Evolutionary conservation across 2,797 vertebrate species (phyloP).

Genomic region (Enteromius thamalakanensis): DNA sequence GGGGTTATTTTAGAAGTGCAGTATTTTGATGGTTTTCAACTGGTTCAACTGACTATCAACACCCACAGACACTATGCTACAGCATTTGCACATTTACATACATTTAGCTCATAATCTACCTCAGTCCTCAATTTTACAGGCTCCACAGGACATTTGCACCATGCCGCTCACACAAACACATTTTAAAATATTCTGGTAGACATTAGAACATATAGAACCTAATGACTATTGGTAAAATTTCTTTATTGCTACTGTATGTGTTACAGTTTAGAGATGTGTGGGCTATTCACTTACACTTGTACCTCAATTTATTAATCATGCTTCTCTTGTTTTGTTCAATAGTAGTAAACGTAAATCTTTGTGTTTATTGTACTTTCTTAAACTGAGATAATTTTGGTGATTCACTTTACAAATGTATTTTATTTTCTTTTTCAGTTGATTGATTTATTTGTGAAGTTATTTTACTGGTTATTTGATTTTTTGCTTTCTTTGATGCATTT

Average conservation of each 20-base stretch:
- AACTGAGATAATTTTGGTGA: background rate
- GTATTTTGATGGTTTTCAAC: slow-evolving; percentile 66
- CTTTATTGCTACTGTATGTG: background rate
- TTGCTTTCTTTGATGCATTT: slow-evolving; percentile 10
- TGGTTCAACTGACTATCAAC: slow-evolving; percentile 76
- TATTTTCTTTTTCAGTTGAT: background rate
- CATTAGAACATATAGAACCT: slow-evolving; percentile 36
- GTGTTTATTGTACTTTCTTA: background rate
- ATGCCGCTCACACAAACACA: slow-evolving; percentile 29
- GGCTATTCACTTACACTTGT: slow-evolving; percentile 1
- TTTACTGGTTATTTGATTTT: slow-evolving; percentile 49
- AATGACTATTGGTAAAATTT: slow-evolving; percentile 1
- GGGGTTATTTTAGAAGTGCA: slow-evolving; percentile 78
- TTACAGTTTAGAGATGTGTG: background rate
- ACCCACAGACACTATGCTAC: slow-evolving; percentile 70
- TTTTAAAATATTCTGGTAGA: slow-evolving; percentile 18
- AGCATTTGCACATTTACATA: slow-evolving; percentile 72
- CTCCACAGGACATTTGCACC: slow-evolving; percentile 65
- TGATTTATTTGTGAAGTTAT: slow-evolving; percentile 67
- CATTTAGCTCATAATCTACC: slow-evolving; percentile 69
- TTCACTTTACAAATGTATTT: slow-evolving; percentile 2
- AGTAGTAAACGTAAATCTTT: background rate
- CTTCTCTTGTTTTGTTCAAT: slow-evolving; percentile 29
- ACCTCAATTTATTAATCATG: slow-evolving; percentile 56
- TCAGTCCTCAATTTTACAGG: slow-evolving; percentile 73